Evolutionary conservation across 2,888 invertebrate genomes (phyloP).

Genomic region (Lissonota sp.): DNA sequence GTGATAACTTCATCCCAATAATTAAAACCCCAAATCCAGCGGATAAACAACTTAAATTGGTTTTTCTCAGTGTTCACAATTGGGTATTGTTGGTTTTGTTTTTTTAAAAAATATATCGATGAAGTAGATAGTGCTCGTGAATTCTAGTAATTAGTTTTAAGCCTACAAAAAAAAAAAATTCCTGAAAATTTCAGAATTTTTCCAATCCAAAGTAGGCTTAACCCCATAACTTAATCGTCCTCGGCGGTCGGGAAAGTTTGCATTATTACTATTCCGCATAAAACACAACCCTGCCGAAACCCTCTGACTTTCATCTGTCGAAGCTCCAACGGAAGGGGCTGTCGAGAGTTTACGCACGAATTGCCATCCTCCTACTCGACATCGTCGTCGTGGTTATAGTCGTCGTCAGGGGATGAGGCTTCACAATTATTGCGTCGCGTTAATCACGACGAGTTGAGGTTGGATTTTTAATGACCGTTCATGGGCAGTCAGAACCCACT

Average conservation of each 20-base stretch:
- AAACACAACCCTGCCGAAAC: not conserved
- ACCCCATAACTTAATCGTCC: not conserved
- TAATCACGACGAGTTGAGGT: slow-evolving; percentile 60
- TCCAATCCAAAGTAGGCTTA: too few species aligned
- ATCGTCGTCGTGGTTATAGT: not conserved
- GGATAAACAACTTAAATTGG: too few species aligned
- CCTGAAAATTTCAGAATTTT: too few species aligned
- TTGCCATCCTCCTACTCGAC: slow-evolving; percentile 34
- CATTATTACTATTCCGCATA: slow-evolving; percentile 9
- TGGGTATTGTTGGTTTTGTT: too few species aligned
- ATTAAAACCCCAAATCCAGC: not conserved
- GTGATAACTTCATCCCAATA: slow-evolving; percentile 2
- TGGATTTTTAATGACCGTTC: slow-evolving; percentile 59
- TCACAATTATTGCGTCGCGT: slow-evolving; percentile 62
- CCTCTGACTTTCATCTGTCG: slow-evolving; percentile 21
- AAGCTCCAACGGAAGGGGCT: slow-evolving; percentile 9
- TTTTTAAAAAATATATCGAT: too few species aligned
- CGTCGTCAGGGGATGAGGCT: not conserved
- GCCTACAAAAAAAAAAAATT: too few species aligned
- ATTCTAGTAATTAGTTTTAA: too few species aligned
- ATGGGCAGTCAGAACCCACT: slow-evolving; percentile 15
- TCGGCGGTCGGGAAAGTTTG: slow-evolving; percentile 18
- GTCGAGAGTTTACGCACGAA: slow-evolving; percentile 51
- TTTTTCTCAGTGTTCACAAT: too few species aligned
- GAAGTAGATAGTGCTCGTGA: too few species aligned